Conservation (phyloP, 2,888 invertebrate species). For the Drosophila niveifrons region DNA sequence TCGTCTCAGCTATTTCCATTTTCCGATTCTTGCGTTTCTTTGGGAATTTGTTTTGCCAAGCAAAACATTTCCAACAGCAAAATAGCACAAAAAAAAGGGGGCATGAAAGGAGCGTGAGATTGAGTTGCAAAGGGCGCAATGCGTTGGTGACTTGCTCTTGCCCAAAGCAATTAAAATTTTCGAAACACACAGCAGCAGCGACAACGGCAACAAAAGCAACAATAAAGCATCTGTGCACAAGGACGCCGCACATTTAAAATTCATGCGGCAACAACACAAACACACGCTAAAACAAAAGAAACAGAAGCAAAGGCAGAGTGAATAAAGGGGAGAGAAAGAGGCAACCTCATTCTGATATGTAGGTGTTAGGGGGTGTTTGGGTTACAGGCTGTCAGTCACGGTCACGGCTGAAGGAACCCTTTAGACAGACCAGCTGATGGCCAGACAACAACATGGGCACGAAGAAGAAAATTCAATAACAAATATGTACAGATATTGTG, state of each 20-base stretch:
- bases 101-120: slow-evolving; percentile 3
- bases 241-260: slow-evolving; percentile 55
- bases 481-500: slow-evolving; percentile 26
- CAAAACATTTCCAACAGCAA: slow-evolving; percentile 23
- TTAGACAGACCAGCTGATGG: slow-evolving; percentile 56
- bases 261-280: slow-evolving; percentile 47
- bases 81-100: neutral
- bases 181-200: slow-evolving; percentile 29
- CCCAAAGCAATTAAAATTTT: slow-evolving; percentile 74
- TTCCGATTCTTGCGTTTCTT: slow-evolving; percentile 44
- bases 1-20: slow-evolving; percentile 49
- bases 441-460: slow-evolving; percentile 15
- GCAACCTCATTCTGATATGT: slow-evolving; percentile 5
- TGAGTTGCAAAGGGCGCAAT: slow-evolving; percentile 31
- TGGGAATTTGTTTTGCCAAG: slow-evolving; percentile 57
- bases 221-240: slow-evolving; percentile 38
- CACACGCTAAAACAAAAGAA: slow-evolving; percentile 12
- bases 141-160: slow-evolving; percentile 43
- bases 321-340: neutral
- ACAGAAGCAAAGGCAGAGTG: slow-evolving; percentile 4
- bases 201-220: slow-evolving; percentile 3
- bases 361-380: slow-evolving; percentile 42
- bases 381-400: slow-evolving; percentile 65
- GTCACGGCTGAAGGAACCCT: slow-evolving; percentile 57
- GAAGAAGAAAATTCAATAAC: slow-evolving; percentile 66